phyloP scores from a whole-genome alignment of 2,113 vertebrate genomes.

The Sinocyclocheilus rhinocerous region DNA sequence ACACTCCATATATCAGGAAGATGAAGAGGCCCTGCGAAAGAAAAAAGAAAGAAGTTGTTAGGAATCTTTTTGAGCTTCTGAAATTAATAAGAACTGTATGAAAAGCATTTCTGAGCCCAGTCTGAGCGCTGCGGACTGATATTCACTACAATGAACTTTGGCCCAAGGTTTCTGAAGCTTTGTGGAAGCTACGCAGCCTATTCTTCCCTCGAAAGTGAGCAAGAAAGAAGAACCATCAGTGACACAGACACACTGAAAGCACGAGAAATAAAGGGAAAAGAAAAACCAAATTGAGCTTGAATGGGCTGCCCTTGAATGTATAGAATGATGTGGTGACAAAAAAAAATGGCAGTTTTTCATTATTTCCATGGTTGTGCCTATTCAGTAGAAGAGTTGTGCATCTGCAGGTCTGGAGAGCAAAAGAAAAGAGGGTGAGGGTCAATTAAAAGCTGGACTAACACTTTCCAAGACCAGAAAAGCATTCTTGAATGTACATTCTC shows the following conservation, averaged over 20 bases:
- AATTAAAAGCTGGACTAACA: neutral
- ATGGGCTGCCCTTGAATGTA: conserved; percentile 74
- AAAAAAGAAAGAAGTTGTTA: conserved; percentile 63
- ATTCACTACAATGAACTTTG: conserved; percentile 43
- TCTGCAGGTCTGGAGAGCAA: neutral
- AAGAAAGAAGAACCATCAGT: conserved; percentile 64
- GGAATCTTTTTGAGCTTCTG: conserved; percentile 58
- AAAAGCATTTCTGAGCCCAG: neutral
- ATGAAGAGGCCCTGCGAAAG: conserved; percentile 95
- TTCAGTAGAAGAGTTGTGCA: neutral
- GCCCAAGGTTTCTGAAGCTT: conserved; percentile 62
- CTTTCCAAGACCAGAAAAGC: no score
- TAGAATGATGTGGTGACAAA: conserved; percentile 57
- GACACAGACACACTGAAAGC: conserved; percentile 54
- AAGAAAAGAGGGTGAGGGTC: neutral
- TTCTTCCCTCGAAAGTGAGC: conserved; percentile 54
- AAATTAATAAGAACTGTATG: conserved; percentile 9
- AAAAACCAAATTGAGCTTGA: conserved; percentile 61
- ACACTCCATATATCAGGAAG: conserved; percentile 99
- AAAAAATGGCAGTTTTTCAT: conserved; percentile 70
- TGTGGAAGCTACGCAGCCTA: conserved; percentile 1
- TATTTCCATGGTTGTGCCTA: conserved; percentile 65
- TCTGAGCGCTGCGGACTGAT: no score
- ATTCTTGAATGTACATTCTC: no score
- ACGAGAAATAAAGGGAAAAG: conserved; percentile 52